Evolutionary conservation across 2,797 vertebrate species (phyloP), one percentile per base, ranked within the genome.

Genomic region (Catamblyrhynchus diadema): DNA sequence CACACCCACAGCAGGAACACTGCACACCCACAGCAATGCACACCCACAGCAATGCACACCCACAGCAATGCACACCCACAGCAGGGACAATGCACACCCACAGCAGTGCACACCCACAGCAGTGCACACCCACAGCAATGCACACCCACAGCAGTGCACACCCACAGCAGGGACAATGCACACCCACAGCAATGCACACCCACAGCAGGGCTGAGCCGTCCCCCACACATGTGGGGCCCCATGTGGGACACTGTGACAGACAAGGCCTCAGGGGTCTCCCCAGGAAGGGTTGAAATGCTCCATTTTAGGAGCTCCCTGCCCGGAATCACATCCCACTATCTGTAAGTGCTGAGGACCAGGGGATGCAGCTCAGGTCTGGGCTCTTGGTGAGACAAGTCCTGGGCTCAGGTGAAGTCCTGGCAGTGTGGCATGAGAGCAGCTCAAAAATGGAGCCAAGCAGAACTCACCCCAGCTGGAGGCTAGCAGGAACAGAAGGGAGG

Each of bases 201-300:
- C 37, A 8, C 12, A 20, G 88, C n/a, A 44, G 51, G 37, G 57
- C 3, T 4, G 39, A 56, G 62, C 65, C 12, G 3, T 3, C 35
- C 53, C 7, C 27, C 19, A 14, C 0, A 1, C 30, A 5, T 1
- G 1, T 2, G 0, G n/a, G 27, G 33, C 9, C 2, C 1, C 35
- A 0, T 2, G 0, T 6, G 0, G 27, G 57, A 12, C 2, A 1
- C 6, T 0, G 21, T 60, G 59, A 15, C 56, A 64, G 51, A 44
- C 1, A 0, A 6, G n/a, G 3, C 70, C 48, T 15, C 19, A 79
- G 79, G 65, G 35, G 22, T 37, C 66, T 50, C 77, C 28, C 50
- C 1, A 0, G 28, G 48, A 32, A 45, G 62, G 27, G 47, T 0
- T 81, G 59, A 21, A 81, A 88, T 86, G 28, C 48, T 35, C 39